phyloP scores from a whole-genome alignment of 2,888 invertebrate genomes.

The Synergus itoensis region DNA sequence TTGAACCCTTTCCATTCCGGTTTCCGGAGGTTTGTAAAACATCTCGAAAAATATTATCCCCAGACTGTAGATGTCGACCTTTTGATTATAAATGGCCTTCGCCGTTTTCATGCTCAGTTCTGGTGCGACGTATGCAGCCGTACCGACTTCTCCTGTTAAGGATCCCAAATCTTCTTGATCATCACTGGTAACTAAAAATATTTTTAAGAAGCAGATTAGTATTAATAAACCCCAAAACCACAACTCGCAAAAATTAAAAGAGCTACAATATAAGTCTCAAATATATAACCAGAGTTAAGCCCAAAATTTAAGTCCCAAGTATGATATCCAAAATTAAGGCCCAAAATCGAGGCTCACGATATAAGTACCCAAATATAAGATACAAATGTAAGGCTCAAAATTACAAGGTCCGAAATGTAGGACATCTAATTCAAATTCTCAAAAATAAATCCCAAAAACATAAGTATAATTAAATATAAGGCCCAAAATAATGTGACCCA shows the following conservation, averaged over 20 bases:
- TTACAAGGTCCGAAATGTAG: too few species aligned
- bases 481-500: too few species aligned
- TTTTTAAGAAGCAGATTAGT: not conserved
- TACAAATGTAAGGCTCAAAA: too few species aligned
- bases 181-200: slow-evolving; percentile 68
- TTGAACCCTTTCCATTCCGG: slow-evolving; percentile 93
- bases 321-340: too few species aligned
- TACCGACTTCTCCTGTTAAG: slow-evolving; percentile 93
- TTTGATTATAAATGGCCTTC: slow-evolving; percentile 91
- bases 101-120: slow-evolving; percentile 87
- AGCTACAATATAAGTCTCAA: too few species aligned
- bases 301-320: too few species aligned
- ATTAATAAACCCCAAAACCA: not conserved
- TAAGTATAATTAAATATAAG: too few species aligned
- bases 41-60: slow-evolving; percentile 98
- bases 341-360: too few species aligned
- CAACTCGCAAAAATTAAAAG: not conserved
- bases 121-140: slow-evolving; percentile 96
- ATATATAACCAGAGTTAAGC: too few species aligned
- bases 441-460: too few species aligned
- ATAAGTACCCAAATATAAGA: too few species aligned
- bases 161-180: slow-evolving; percentile 76
- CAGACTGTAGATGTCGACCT: slow-evolving; percentile 85
- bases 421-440: too few species aligned
- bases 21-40: slow-evolving; percentile 91